Evolutionary conservation across 2,888 invertebrate genomes (phyloP).

Genomic region (Diabrotica balteata): DNA sequence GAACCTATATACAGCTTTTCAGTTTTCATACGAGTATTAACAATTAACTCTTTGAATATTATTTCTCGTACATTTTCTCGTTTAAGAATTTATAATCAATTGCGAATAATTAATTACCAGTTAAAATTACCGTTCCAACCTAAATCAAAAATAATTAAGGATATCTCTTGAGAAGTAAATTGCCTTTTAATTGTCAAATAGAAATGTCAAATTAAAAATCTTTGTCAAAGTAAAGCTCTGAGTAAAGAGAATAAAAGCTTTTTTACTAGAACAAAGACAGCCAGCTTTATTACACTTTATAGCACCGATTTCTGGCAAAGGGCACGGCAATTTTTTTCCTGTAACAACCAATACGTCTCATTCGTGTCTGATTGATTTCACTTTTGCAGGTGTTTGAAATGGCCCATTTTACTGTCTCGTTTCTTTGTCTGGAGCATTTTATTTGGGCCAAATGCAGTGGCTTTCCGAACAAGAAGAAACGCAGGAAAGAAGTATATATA

Average conservation of each 20-base stretch:
- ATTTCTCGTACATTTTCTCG: too few species aligned
- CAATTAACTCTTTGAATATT: too few species aligned
- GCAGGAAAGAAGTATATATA: too few species aligned
- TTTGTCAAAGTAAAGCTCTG: slow-evolving; percentile 1
- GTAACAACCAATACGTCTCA: slow-evolving; percentile 20
- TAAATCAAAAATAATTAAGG: too few species aligned
- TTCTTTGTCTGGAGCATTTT: slow-evolving; percentile 1
- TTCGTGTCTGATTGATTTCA: slow-evolving; percentile 16
- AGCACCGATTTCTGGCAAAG: slow-evolving; percentile 15
- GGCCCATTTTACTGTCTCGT: background rate
- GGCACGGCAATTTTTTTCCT: slow-evolving; percentile 13
- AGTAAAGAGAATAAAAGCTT: slow-evolving; percentile 1
- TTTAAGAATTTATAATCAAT: too few species aligned
- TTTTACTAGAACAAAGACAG: slow-evolving; percentile 10
- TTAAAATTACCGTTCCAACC: too few species aligned
- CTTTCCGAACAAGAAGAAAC: background rate
- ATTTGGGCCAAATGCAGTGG: background rate
- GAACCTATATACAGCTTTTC: too few species aligned
- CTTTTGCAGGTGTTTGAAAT: slow-evolving; percentile 19
- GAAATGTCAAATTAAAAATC: background rate
- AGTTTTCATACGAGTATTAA: too few species aligned
- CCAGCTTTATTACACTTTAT: slow-evolving; percentile 17
- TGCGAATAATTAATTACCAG: too few species aligned
- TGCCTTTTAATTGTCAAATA: background rate
- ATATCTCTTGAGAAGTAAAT: too few species aligned